phyloP scores from a whole-genome alignment of 1,140 invertebrate species.

The Araneus ventricosus region DNA sequence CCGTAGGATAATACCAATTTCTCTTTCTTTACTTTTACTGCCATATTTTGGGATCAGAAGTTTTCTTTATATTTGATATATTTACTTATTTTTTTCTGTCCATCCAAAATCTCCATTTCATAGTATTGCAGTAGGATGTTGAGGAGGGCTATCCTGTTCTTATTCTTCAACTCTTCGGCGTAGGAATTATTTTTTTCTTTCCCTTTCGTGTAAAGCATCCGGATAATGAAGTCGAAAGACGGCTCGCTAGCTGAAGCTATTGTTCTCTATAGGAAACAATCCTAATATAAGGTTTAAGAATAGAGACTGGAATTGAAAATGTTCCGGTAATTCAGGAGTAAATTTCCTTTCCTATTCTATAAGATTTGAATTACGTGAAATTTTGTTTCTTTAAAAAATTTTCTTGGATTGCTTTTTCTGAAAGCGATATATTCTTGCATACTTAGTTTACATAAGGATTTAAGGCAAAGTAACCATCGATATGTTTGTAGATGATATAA shows the following conservation, averaged over 20 bases:
- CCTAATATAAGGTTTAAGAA: background rate
- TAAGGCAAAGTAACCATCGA: background rate
- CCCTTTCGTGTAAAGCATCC: slow-evolving; percentile 19
- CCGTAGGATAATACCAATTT: slow-evolving; percentile 51
- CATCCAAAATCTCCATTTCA: background rate
- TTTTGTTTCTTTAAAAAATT: background rate
- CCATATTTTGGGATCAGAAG: background rate
- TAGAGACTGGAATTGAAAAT: background rate
- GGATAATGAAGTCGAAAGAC: slow-evolving; percentile 44
- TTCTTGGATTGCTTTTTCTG: background rate
- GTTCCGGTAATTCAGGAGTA: background rate
- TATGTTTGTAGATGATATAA: background rate
- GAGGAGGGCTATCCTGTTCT: background rate
- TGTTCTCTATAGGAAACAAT: background rate
- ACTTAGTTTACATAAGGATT: background rate
- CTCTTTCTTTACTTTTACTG: background rate
- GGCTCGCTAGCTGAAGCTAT: background rate
- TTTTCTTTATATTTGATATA: background rate
- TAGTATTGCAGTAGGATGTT: background rate
- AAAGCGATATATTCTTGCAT: background rate
- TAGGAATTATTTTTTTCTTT: background rate
- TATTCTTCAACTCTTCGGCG: background rate
- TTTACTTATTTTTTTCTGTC: background rate
- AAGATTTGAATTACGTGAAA: background rate
- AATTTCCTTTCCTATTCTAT: background rate